Evolutionary conservation across 2,113 vertebrate species (phyloP).

Genomic region (Corythoichthys haematopterus): DNA sequence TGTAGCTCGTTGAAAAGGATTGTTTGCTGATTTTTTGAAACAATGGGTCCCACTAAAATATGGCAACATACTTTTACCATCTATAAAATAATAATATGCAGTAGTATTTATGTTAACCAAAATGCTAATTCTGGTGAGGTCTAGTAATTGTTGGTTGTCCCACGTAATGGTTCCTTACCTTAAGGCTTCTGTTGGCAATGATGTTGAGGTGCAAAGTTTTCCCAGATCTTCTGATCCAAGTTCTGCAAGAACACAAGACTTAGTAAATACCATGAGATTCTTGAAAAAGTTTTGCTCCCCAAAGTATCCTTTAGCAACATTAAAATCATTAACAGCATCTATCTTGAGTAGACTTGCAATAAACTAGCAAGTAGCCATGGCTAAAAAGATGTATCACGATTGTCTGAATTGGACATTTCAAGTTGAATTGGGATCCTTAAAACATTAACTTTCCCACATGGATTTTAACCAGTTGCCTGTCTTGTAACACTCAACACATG

Average conservation of each 20-base stretch:
- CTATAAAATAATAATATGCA: not conserved
- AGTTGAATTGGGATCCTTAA: not conserved
- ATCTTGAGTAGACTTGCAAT: not conserved
- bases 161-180: conserved; percentile 68
- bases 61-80: not conserved
- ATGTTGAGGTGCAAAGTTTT: conserved; percentile 72
- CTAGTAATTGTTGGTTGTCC: not conserved
- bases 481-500: too few species aligned
- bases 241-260: conserved; percentile 50
- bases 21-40: not conserved
- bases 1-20: not conserved
- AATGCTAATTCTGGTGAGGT: not conserved
- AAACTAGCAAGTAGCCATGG: not conserved
- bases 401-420: not conserved
- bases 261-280: not conserved
- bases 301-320: not conserved
- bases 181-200: conserved; percentile 73
- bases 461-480: too few species aligned
- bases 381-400: not conserved
- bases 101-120: not conserved
- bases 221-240: conserved; percentile 74
- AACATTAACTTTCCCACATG: not conserved
- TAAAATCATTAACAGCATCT: not conserved
- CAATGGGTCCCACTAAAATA: not conserved
- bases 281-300: not conserved